A percentile compares a stretch with the other conserved stretches of the same genome.
Evolutionary conservation across 2,888 invertebrate genomes (phyloP).

Genomic region (Ophonus ardosiacus): DNA sequence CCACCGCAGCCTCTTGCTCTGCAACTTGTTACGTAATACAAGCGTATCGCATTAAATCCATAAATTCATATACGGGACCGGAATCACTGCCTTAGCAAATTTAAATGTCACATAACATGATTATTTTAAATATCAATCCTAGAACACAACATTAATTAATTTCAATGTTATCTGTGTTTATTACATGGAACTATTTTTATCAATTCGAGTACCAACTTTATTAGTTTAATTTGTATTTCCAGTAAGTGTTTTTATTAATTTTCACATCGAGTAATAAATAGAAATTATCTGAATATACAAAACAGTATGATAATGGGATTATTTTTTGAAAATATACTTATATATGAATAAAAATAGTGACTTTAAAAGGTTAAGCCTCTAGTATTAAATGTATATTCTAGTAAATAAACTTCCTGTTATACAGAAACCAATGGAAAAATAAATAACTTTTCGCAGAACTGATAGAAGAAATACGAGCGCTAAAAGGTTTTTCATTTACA

Average conservation of each 20-base stretch:
- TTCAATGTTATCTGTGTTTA: conserved; percentile 5
- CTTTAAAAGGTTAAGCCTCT: conserved; percentile 2
- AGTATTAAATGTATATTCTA: neutral
- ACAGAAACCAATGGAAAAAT: conserved; percentile 28
- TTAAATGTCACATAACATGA: neutral
- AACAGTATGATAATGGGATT: neutral
- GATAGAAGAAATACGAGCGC: conserved; percentile 1
- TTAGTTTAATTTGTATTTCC: neutral
- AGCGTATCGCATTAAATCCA: conserved; percentile 6
- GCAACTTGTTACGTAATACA: conserved; percentile 13
- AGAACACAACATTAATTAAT: neutral
- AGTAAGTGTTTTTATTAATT: neutral
- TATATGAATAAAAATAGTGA: neutral
- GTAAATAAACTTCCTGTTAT: conserved; percentile 29
- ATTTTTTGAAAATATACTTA: neutral
- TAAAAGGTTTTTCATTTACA: conserved; percentile 45
- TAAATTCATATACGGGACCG: conserved; percentile 8
- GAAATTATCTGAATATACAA: conserved; percentile 1
- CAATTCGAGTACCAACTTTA: neutral
- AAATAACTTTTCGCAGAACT: conserved; percentile 25
- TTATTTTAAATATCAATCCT: neutral
- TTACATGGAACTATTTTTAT: conserved; percentile 1
- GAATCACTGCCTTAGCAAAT: neutral
- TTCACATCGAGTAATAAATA: neutral
- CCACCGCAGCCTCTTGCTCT: neutral